Percentiles rank a stretch among this genome's conserved stretches.
Conservation (phyloP, 1,140 invertebrate species). For the Episyrphus balteatus region DNA sequence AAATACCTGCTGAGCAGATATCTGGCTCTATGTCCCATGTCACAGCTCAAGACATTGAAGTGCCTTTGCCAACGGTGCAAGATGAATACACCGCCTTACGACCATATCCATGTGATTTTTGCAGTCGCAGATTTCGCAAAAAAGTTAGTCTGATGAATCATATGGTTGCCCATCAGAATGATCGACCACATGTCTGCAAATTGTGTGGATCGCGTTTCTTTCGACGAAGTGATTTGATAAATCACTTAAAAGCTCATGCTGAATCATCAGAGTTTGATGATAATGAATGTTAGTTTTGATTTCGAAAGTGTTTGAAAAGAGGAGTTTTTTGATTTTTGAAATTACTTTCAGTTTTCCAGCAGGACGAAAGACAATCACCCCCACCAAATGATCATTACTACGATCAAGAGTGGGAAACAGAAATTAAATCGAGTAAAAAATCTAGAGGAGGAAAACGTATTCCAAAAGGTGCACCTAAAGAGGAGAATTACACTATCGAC, state of each 20-base stretch:
- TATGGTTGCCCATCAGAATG: constrained; percentile 71
- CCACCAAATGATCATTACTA: constrained; percentile 25
- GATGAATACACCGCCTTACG: constrained; percentile 67
- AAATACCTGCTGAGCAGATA: constrained; percentile 53
- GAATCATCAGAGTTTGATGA: constrained; percentile 41
- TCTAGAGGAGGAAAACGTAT: constrained; percentile 11
- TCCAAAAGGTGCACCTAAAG: constrained; percentile 27
- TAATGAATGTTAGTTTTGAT: constrained; percentile 29
- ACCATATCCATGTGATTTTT: constrained; percentile 78
- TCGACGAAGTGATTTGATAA: constrained; percentile 64
- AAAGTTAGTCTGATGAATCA: constrained; percentile 73
- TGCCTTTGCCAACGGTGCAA: constrained; percentile 67
- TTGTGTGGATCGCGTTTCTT: constrained; percentile 66
- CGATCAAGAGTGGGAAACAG: constrained; percentile 24
- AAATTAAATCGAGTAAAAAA: constrained; percentile 11
- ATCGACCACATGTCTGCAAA: constrained; percentile 64
- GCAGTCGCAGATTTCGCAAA: constrained; percentile 66
- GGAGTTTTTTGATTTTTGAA: not conserved
- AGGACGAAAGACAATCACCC: constrained; percentile 11
- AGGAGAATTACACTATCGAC: constrained; percentile 11
- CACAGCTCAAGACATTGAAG: constrained; percentile 55
- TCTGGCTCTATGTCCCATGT: constrained; percentile 40
- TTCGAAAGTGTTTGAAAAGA: not conserved
- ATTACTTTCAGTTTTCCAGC: constrained; percentile 5
- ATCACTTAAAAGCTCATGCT: constrained; percentile 70